A percentile compares a stretch with the other conserved stretches of the same genome.
These are phyloP conservation scores for Eidolon helvum DNA, from an alignment of 2,113 vertebrate species.

Conservation along the genomic window DNA sequence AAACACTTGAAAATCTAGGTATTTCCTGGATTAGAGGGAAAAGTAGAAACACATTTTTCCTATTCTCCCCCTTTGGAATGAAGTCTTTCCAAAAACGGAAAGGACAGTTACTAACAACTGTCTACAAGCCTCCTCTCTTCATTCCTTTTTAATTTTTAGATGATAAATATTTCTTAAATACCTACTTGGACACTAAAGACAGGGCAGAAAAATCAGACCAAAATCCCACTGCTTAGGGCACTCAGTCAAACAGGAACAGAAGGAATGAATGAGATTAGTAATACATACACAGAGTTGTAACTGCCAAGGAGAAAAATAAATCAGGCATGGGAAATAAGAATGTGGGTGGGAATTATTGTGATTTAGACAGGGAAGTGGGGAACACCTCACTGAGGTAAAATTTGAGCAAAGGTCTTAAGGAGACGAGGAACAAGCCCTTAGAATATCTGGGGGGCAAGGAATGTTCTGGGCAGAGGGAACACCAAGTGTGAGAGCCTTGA, in stretches of 20 bases:
- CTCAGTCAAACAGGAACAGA: not conserved
- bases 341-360: too few species aligned
- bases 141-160: not conserved
- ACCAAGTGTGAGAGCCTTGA: not conserved
- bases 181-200: not conserved
- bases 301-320: not conserved
- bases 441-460: not conserved
- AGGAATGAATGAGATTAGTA: not conserved
- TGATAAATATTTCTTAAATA: not conserved
- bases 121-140: not conserved
- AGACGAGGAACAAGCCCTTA: not conserved
- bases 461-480: not conserved
- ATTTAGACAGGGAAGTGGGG: not conserved
- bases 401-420: not conserved
- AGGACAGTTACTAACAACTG: not conserved
- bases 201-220: not conserved
- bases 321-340: too few species aligned
- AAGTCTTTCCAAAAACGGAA: not conserved
- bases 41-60: not conserved
- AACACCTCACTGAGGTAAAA: not conserved
- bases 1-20: not conserved
- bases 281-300: not conserved
- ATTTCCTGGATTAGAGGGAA: not conserved
- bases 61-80: not conserved
- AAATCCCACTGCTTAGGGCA: not conserved